Evolutionary conservation across 2,888 invertebrate species (phyloP).

Genomic region (Eurois occulta): DNA sequence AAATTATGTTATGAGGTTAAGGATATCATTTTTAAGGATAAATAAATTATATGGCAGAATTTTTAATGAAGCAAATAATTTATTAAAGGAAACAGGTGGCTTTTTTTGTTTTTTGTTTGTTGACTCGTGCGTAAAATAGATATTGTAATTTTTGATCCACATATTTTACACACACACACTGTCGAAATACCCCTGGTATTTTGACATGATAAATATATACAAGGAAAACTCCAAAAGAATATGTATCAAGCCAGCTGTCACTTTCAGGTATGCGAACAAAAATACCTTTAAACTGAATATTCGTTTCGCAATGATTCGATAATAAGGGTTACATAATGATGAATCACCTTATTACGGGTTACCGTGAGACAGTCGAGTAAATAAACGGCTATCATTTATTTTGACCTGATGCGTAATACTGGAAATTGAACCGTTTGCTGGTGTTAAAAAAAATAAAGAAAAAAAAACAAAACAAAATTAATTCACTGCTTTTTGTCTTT

Average conservation of each 20-base stretch:
- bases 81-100: neutral
- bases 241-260: neutral
- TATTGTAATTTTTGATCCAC: neutral
- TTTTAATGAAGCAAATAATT: neutral
- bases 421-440: neutral
- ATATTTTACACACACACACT: neutral
- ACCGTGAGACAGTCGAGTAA: conserved; percentile 9
- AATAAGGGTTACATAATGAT: conserved; percentile 53
- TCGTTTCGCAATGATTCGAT: conserved; percentile 41
- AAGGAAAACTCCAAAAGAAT: neutral
- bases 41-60: conserved; percentile 1
- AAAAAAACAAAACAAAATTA: too few species aligned
- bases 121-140: neutral
- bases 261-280: conserved; percentile 11
- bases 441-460: too few species aligned
- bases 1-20: conserved; percentile 45
- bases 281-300: conserved; percentile 17
- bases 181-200: neutral
- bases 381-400: conserved; percentile 45
- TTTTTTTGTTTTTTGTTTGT: neutral
- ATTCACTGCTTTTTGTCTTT: neutral
- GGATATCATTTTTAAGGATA: conserved; percentile 32
- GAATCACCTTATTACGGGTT: conserved; percentile 59
- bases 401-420: conserved; percentile 9
- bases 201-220: neutral